These are phyloP conservation scores for Parnassius orleans DNA, from an alignment of 2,888 invertebrate genomes.

Conservation along the genomic window DNA sequence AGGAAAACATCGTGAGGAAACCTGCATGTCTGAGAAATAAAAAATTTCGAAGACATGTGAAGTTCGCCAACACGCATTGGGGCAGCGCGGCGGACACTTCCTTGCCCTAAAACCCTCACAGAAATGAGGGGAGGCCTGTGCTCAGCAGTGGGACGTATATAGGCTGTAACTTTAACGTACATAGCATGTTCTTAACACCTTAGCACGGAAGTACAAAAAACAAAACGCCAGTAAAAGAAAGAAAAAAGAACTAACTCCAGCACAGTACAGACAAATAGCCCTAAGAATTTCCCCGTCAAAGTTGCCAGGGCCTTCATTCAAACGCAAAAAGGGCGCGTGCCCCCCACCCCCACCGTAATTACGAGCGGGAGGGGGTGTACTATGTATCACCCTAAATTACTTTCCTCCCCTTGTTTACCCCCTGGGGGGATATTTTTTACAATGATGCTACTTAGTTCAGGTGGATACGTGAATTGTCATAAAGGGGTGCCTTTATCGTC, in stretches of 20 bases:
- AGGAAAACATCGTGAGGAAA: too few relatives aligned
- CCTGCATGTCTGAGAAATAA: too few relatives aligned
- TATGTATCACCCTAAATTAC: slow-evolving; percentile 70
- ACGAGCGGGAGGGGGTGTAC: slow-evolving; percentile 43
- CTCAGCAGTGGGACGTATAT: too few relatives aligned
- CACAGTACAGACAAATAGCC: slow-evolving; percentile 1
- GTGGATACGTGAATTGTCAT: slow-evolving; percentile 24
- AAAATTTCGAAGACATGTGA: too few relatives aligned
- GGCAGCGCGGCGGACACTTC: too few relatives aligned
- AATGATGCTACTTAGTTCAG: slow-evolving; percentile 34
- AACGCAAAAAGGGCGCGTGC: slow-evolving; percentile 8
- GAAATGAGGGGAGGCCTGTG: too few relatives aligned
- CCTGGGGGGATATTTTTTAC: slow-evolving; percentile 47
- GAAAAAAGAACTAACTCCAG: background rate
- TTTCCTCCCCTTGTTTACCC: slow-evolving; percentile 51
- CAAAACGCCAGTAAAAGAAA: background rate
- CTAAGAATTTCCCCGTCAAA: slow-evolving; percentile 18
- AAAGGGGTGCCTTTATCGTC: slow-evolving; percentile 5
- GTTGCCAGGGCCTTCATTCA: slow-evolving; percentile 13
- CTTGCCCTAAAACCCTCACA: too few relatives aligned
- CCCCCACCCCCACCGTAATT: slow-evolving; percentile 43
- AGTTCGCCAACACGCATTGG: too few relatives aligned
- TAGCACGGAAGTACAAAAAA: background rate
- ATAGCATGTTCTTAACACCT: background rate
- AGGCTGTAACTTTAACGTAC: too few relatives aligned